These are phyloP conservation scores for Hesperophylax magnus DNA, from an alignment of 1,140 invertebrate genomes.

Conservation along the genomic window DNA sequence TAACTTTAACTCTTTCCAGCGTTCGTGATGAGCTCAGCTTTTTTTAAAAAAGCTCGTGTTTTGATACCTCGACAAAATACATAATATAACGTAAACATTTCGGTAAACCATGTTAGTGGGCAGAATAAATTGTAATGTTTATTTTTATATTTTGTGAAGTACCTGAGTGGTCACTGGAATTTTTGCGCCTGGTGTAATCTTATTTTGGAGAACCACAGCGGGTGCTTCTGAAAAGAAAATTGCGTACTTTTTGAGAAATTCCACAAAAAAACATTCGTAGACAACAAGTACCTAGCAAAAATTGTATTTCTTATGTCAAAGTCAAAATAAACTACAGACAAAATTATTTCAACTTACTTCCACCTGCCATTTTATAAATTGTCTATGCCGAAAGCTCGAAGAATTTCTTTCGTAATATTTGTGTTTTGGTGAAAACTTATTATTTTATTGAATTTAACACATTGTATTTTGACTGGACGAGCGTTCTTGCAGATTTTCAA, in stretches of 20 bases:
- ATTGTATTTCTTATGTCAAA: constrained; percentile 7
- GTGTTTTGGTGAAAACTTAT: not conserved
- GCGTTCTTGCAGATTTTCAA: too few relatives aligned
- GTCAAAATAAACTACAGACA: constrained; percentile 4
- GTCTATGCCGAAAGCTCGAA: not conserved
- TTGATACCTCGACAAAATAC: too few relatives aligned
- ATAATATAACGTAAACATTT: too few relatives aligned
- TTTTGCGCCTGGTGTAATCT: not conserved
- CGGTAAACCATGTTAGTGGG: too few relatives aligned
- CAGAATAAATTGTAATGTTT: too few relatives aligned
- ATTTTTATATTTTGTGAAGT: not conserved
- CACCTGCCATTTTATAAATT: not conserved
- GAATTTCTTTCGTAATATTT: not conserved
- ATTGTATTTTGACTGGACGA: too few relatives aligned
- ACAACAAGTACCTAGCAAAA: not conserved
- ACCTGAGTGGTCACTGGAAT: not conserved
- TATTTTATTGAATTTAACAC: not conserved
- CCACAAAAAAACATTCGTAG: not conserved
- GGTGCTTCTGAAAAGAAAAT: not conserved
- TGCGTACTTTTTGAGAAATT: not conserved
- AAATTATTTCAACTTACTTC: not conserved
- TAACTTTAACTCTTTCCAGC: too few relatives aligned
- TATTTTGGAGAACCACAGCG: not conserved
- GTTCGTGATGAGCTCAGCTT: too few relatives aligned
- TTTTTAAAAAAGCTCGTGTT: too few relatives aligned